Evolutionary conservation across 1,140 invertebrate species (phyloP), one percentile per base, ranked within the genome.

Genomic region (Euwallacea similis): DNA sequence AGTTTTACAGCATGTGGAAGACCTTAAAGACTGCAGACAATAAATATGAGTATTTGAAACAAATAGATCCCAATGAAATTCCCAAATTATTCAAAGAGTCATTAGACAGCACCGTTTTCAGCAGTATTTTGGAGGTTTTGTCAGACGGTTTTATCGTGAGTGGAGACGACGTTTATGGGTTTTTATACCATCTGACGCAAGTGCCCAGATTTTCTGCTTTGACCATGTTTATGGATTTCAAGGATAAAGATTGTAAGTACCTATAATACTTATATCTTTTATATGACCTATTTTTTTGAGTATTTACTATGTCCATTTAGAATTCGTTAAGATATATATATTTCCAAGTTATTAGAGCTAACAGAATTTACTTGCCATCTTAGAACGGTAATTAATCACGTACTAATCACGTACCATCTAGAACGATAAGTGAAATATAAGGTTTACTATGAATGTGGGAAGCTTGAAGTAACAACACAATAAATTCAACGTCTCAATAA

Each of bases 191-290:
- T 54, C 68, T 80, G 7, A 71, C 75, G 2, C 41, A 77, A 71
- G 76, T 80, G 1, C 76, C 75, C 56, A 67, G 79, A 41, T 80
- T 80, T 69, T 70, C 72, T 33, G 72, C 77, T 61, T 67, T 80
- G 2, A 62, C 67, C 2, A 78, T 80, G 75, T 79, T 80, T 71
- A 71, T 80, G 75, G 65, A 69, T 13, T 50, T 64, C 8, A 72
- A 43, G 54, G 78, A 80, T 75, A 80, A 78, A 73, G 75, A 77
- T 41, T 67, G 79, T 79, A 74, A 78, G 77, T 46, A 63, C n/a
- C 21, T 58, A 15, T 58, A 16, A 15, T 58, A 16, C 6, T 13
- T 33, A 6, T 10, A 9, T 56, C 15, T 58, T 16, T 58, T 50
- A 50, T 11, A 11, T 50, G 46, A 50, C 6, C 13, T 10, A 6